Conservation (phyloP, 1,140 invertebrate genomes). For the Oreohelix idahoensis region DNA sequence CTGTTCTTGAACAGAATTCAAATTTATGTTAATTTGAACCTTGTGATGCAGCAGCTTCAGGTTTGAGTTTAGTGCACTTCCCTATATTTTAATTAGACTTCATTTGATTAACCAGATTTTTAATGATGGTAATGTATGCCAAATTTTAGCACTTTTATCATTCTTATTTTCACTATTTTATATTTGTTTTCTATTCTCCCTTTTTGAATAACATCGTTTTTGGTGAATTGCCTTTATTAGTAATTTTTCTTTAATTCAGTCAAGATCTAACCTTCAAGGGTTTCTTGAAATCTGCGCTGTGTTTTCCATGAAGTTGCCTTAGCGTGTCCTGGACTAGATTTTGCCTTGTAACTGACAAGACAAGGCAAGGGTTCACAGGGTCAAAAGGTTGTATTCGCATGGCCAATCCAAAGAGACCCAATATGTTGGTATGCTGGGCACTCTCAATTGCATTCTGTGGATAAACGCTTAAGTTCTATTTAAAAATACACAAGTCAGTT, state of each 20-base stretch:
- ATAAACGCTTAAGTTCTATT: not conserved
- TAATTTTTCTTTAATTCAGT: not conserved
- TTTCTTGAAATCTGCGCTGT: constrained; percentile 88
- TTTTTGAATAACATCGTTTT: too few species aligned
- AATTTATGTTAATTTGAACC: too few species aligned
- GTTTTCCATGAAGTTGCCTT: constrained; percentile 81
- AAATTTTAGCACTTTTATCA: too few species aligned
- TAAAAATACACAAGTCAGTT: not conserved
- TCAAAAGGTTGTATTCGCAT: constrained; percentile 66
- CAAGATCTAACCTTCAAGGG: constrained; percentile 83
- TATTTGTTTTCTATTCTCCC: too few species aligned
- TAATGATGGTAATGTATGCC: too few species aligned
- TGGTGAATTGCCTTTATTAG: too few species aligned
- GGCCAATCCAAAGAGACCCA: constrained; percentile 52
- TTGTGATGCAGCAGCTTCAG: too few species aligned
- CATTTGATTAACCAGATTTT: too few species aligned
- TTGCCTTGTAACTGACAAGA: constrained; percentile 86
- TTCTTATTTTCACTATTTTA: too few species aligned
- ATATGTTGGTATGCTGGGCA: constrained; percentile 59
- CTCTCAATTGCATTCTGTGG: constrained; percentile 66
- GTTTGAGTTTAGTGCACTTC: too few species aligned
- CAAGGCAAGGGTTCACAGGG: constrained; percentile 80
- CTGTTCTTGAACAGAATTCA: too few species aligned
- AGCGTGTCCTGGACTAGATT: constrained; percentile 92
- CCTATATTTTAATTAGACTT: too few species aligned